A percentile compares a stretch with the other conserved stretches of the same genome.
Evolutionary conservation across 2,888 invertebrate species (phyloP).

Genomic region (Steinernema hermaphroditum): DNA sequence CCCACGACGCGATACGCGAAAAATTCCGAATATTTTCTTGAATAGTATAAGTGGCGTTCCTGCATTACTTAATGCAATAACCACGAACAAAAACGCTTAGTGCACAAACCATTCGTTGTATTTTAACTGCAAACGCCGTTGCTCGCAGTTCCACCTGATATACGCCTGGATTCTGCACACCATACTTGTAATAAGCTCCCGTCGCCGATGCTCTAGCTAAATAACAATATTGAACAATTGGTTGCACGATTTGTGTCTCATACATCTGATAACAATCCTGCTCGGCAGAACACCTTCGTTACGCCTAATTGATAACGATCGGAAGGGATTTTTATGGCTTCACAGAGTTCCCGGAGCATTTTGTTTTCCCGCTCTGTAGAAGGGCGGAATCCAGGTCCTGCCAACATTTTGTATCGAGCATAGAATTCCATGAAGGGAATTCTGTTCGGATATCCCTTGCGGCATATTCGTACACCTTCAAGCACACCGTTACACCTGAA

Average conservation of each 20-base stretch:
- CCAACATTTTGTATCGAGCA: slow-evolving; percentile 77
- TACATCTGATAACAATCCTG: slow-evolving; percentile 61
- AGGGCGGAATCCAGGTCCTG: slow-evolving; percentile 16
- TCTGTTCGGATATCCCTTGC: slow-evolving; percentile 98
- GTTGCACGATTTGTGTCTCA: not conserved
- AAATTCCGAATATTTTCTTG: slow-evolving; percentile 57
- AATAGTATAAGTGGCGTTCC: slow-evolving; percentile 48
- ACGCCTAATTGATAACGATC: slow-evolving; percentile 57
- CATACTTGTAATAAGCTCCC: slow-evolving; percentile 39
- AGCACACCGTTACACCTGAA: slow-evolving; percentile 99
- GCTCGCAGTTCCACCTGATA: slow-evolving; percentile 50
- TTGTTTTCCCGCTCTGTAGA: slow-evolving; percentile 28
- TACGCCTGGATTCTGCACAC: slow-evolving; percentile 56
- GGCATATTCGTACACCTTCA: slow-evolving; percentile 99
- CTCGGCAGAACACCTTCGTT: slow-evolving; percentile 60
- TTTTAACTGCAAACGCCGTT: slow-evolving; percentile 35
- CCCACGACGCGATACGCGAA: slow-evolving; percentile 50
- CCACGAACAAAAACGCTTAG: slow-evolving; percentile 7
- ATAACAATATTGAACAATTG: not conserved
- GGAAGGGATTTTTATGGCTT: slow-evolving; percentile 40
- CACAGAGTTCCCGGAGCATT: slow-evolving; percentile 32
- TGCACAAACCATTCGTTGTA: slow-evolving; percentile 42
- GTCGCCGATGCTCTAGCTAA: slow-evolving; percentile 43
- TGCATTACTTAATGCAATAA: slow-evolving; percentile 34
- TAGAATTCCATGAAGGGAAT: slow-evolving; percentile 99